These are phyloP conservation scores for Lasaia peninsularis DNA, from an alignment of 1,140 invertebrate genomes.

Conservation along the genomic window DNA sequence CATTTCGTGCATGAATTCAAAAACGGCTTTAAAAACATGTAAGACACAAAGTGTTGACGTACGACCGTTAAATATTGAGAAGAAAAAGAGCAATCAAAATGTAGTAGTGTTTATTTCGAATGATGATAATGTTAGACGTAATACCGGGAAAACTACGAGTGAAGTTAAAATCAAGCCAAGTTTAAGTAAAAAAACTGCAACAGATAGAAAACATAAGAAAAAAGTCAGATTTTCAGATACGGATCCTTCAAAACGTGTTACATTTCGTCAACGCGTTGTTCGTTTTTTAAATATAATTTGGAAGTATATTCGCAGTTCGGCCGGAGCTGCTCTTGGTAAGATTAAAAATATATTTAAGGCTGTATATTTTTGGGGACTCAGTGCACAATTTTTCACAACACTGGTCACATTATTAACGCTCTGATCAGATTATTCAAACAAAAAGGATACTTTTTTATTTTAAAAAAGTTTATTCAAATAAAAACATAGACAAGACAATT, in stretches of 20 bases:
- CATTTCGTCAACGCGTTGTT: slow-evolving; percentile 46
- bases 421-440: slow-evolving; percentile 6
- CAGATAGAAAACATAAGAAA: slow-evolving; percentile 40
- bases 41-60: background rate
- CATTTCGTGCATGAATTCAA: slow-evolving; percentile 15
- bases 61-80: slow-evolving; percentile 1
- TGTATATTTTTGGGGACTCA: slow-evolving; percentile 14
- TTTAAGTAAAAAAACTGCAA: slow-evolving; percentile 22
- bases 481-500: background rate
- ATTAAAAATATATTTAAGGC: slow-evolving; percentile 2
- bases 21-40: slow-evolving; percentile 2
- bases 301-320: slow-evolving; percentile 33
- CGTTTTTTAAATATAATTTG: slow-evolving; percentile 50
- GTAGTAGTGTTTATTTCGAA: background rate
- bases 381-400: slow-evolving; percentile 17
- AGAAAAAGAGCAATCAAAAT: slow-evolving; percentile 1
- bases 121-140: background rate
- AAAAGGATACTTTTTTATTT: background rate
- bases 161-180: slow-evolving; percentile 49
- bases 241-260: slow-evolving; percentile 31
- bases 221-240: slow-evolving; percentile 53
- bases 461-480: background rate
- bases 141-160: slow-evolving; percentile 13
- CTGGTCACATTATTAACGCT: slow-evolving; percentile 15
- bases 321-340: slow-evolving; percentile 8